Evolutionary conservation across 2,888 invertebrate species (phyloP).

Genomic region (Thalpophila matura): DNA sequence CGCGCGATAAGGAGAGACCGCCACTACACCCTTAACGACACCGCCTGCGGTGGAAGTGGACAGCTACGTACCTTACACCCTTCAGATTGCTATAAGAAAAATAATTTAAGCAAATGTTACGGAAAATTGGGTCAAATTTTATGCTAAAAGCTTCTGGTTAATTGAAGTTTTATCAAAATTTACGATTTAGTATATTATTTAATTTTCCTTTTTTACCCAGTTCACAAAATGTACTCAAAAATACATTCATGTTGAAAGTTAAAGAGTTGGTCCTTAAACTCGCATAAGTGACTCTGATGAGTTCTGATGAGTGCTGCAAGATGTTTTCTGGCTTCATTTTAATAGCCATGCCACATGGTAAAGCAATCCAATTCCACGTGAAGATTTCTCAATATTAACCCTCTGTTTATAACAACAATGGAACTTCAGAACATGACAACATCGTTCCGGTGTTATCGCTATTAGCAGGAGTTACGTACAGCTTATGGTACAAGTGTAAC

Average conservation of each 20-base stretch:
- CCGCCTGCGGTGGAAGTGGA: slow-evolving; percentile 80
- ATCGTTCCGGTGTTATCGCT: slow-evolving; percentile 46
- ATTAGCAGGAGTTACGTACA: slow-evolving; percentile 46
- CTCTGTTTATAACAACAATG: slow-evolving; percentile 51
- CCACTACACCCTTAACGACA: slow-evolving; percentile 84
- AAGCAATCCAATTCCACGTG: slow-evolving; percentile 6
- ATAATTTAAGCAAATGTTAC: slow-evolving; percentile 64
- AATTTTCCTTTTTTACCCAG: slow-evolving; percentile 25
- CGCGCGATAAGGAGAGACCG: slow-evolving; percentile 85
- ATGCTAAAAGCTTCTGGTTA: slow-evolving; percentile 61
- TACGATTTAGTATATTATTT: slow-evolving; percentile 54
- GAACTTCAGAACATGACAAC: slow-evolving; percentile 49
- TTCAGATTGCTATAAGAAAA: slow-evolving; percentile 68
- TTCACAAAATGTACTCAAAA: slow-evolving; percentile 14
- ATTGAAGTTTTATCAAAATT: slow-evolving; percentile 61
- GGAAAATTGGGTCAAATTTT: slow-evolving; percentile 64
- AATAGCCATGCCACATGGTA: neutral
- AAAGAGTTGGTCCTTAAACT: slow-evolving; percentile 16
- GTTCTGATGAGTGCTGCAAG: slow-evolving; percentile 4
- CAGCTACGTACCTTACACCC: slow-evolving; percentile 76
- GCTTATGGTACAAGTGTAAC: slow-evolving; percentile 63
- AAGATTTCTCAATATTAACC: slow-evolving; percentile 28
- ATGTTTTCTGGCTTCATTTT: slow-evolving; percentile 6
- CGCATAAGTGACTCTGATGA: slow-evolving; percentile 9
- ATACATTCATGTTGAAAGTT: slow-evolving; percentile 14